Evolutionary conservation across 2,797 vertebrate genomes (phyloP), one percentile per base, ranked within the genome.

Genomic region (Rhabdophis nuchalis): DNA sequence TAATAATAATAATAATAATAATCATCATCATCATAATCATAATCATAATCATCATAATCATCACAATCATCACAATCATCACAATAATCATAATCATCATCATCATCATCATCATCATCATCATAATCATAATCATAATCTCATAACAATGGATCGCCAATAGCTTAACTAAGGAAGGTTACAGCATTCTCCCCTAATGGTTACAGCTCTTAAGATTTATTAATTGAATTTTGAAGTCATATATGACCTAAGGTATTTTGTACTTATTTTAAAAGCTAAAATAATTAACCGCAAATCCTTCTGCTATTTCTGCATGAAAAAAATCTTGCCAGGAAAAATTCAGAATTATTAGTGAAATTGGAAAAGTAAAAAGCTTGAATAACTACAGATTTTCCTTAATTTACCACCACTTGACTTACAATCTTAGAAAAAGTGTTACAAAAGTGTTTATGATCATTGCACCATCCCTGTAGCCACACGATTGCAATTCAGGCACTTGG

Each of bases 251-350:
- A 90, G 41, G 16, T 25, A 72, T 25, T 88, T 29, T 61, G 6
- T 61, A 23, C 41, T 46, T 29, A 60, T 29, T 46, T n/a, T 29
- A 20, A 50, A 64, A 64, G 29, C 91, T 91, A 10, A 18, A 25
- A 3, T 87, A 93, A 86, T 94, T 85, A 68, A 41, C 32, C 93
- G 52, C 8, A 95, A 68, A 91, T 91, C 58, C 23, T 90, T 94
- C 72, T 87, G 56, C 64, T 90, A 54, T 23, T 82, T 25, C 72
- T 46, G 36, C 89, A 20, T 64, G 92, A 88, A 5, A 16, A 16
- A 52, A 8, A 88, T 53, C 90, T 4, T 64, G 41, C 57, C 11
- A 91, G 27, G 92, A 29, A 93, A 93, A 95, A 92, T 3, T 1
- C 10, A 82, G 53, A 23, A 4, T 89, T 68, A 88, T 57, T 92